Evolutionary conservation across 2,888 invertebrate genomes (phyloP).

Genomic region (Torymus aiolomorphi): DNA sequence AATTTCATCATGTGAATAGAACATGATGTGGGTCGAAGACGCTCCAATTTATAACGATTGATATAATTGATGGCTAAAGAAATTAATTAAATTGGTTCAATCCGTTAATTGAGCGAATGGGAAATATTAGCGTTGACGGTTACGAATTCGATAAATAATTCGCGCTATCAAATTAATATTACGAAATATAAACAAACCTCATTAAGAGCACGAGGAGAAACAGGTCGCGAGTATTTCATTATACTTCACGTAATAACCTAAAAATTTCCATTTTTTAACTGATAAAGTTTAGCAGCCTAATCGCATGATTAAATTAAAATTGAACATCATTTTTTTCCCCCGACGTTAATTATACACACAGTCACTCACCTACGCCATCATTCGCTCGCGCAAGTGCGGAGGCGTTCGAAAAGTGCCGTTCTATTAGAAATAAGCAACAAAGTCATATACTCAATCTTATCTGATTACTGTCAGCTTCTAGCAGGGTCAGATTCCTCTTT

Average conservation of each 20-base stretch:
- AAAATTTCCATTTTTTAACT: conserved; percentile 8
- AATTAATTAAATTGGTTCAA: too few relatives aligned
- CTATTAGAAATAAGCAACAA: conserved; percentile 44
- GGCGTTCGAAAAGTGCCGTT: conserved; percentile 14
- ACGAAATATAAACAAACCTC: conserved; percentile 13
- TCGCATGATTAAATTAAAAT: conserved; percentile 27
- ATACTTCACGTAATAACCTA: conserved; percentile 16
- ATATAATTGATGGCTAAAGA: too few relatives aligned
- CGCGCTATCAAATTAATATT: conserved; percentile 5
- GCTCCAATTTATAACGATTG: too few relatives aligned
- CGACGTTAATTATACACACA: conserved; percentile 23
- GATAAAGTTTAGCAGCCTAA: background rate
- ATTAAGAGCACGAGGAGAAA: conserved; percentile 8
- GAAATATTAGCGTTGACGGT: background rate
- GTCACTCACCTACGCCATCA: background rate
- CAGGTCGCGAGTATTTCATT: conserved; percentile 8
- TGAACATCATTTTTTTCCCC: conserved; percentile 10
- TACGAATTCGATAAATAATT: conserved; percentile 13
- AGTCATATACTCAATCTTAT: conserved; percentile 43
- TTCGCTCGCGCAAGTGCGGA: background rate
- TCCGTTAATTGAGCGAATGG: background rate
- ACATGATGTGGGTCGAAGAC: too few relatives aligned
- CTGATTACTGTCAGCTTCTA: conserved; percentile 18
- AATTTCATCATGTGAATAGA: too few relatives aligned
- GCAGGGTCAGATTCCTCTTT: background rate